Percentiles rank a stretch among this genome's conserved stretches.
These are phyloP conservation scores for Macropus fuliginosus DNA, from an alignment of 2,797 vertebrate genomes.

Conservation along the genomic window DNA sequence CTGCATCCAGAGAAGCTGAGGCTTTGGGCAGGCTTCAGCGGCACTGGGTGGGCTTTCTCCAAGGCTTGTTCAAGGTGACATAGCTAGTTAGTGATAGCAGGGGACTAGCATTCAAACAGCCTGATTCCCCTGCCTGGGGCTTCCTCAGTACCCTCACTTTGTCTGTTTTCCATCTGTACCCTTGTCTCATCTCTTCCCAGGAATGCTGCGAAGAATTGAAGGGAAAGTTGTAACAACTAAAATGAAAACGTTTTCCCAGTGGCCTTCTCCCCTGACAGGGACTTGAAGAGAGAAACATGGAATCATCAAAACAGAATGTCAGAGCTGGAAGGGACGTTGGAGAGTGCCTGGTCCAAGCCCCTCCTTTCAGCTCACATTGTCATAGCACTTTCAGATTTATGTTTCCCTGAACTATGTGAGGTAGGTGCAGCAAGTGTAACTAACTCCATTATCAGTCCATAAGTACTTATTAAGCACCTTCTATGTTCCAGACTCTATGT, in stretches of 20 bases:
- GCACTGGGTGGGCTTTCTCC: background rate
- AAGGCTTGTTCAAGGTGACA: background rate
- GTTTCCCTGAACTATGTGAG: background rate
- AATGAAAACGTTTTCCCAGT: background rate
- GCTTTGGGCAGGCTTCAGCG: background rate
- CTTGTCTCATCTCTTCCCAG: constrained; percentile 1
- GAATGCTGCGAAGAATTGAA: background rate
- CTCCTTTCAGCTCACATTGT: background rate
- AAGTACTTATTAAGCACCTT: background rate
- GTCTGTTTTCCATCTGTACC: background rate
- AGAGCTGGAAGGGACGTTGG: background rate
- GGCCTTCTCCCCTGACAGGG: background rate
- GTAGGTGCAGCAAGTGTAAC: background rate
- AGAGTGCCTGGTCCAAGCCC: background rate
- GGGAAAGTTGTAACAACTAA: background rate
- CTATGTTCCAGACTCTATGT: background rate
- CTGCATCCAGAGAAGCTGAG: background rate
- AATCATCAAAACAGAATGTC: background rate
- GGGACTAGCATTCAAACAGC: background rate
- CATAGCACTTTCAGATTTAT: background rate
- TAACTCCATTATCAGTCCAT: background rate
- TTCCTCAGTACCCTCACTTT: background rate
- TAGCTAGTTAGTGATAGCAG: background rate
- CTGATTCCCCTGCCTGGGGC: background rate
- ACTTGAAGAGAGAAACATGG: background rate